phyloP scores from a whole-genome alignment of 2,113 vertebrate genomes.

The Elephas maximus region DNA sequence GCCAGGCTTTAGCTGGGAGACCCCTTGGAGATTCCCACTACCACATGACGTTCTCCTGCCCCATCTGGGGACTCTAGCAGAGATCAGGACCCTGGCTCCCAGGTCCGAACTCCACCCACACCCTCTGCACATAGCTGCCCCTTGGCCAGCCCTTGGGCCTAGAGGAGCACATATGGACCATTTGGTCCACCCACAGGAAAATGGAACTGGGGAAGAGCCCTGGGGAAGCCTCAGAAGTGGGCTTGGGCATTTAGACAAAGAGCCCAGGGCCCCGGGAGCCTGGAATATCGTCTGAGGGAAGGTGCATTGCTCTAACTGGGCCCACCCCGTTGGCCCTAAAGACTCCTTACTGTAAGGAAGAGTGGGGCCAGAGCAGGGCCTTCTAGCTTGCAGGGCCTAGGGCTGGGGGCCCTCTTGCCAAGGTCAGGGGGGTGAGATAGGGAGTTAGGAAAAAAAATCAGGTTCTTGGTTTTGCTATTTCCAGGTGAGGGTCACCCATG shows the following conservation, averaged over 20 bases:
- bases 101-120: background rate
- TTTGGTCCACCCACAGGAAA: background rate
- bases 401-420: background rate
- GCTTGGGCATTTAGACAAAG: no score
- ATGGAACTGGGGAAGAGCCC: accelerated
- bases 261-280: background rate
- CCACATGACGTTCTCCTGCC: accelerated
- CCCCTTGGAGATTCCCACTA: background rate
- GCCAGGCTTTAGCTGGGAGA: background rate
- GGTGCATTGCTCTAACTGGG: no score
- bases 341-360: background rate
- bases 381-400: background rate
- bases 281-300: background rate
- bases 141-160: background rate
- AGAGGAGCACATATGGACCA: background rate
- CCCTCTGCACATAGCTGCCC: no score
- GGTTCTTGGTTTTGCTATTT: background rate
- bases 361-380: accelerated
- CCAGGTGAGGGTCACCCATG: background rate
- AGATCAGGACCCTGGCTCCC: no score
- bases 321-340: background rate
- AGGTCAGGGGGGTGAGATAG: background rate
- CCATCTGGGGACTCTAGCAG: background rate
- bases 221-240: no score
- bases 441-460: no score